Evolutionary conservation across 2,113 vertebrate genomes (phyloP), one percentile per base, ranked within the genome.

Genomic region (Coptodon rendalli): DNA sequence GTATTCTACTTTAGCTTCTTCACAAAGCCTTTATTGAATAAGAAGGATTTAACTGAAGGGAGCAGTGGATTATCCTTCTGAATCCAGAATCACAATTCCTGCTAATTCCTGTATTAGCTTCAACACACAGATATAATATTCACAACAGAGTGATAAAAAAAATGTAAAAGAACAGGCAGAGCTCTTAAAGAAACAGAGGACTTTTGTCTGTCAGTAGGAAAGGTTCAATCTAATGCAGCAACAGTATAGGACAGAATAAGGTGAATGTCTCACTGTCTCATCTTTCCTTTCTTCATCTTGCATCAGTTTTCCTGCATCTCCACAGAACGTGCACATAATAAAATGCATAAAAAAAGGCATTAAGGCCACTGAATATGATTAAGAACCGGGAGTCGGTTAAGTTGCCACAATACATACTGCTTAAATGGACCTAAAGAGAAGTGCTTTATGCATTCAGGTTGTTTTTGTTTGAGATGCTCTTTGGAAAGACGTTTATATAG

Each of bases 71-170:
- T 78, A 45, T 50, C 45, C 43, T 50, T 5, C 71, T 50, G 45
- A 50, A 78, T 50, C 27, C 71, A 31, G 68, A 76, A 76, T 52
- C 50, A 17, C 5, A 22, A 52, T 27, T 84, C 29, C 66, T 61
- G 14, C 31, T 34, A 31, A 87, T 81, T 83, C 87, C 57, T 71
- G 1, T 2, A 81, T 80, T 83, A 85, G 59, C 86, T 80, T 50
- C 11, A 9, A 78, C 71, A 31, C 3, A 1, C 16, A 78, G 45
- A 3, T n/a, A 29, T 27, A 81, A 24, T 2, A 31, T 31, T 50
- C 24, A 76, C 40, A 76, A 50, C 9, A 29, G 43, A 31, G 71
- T 50, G 4, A 76, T 50, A 12, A 5, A 19, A 78, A 73, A 78
- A 78, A 40, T 1, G 63, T 40, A 66, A 34, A 66, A n/a, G 31